Evolutionary conservation across 1,140 invertebrate species (phyloP), one percentile per base, ranked within the genome.

Genomic region (Vanessa tameamea): DNA sequence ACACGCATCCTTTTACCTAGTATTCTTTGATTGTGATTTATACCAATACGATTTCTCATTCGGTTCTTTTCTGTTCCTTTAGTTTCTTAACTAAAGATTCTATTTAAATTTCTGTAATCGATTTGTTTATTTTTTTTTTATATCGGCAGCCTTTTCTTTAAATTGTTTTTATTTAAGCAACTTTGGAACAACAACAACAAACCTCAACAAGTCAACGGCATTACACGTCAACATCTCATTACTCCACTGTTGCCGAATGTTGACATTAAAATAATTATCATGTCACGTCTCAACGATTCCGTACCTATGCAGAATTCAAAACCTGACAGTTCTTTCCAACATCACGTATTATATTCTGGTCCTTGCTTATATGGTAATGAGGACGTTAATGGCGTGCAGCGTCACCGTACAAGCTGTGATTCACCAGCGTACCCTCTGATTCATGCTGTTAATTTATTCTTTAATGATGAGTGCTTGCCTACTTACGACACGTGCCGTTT

Each of bases 301-400:
- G 48, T 31, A 31, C 26, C 26, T 23, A 57, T 55, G 53, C 51
- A 72, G 64, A 53, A 53, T 67, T 67, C 48, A 37, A 55, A 20
- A 61, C 13, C 43, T 6, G 14, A 37, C 57, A 66, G 50, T 53
- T 72, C 47, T 55, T 55, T 64, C 47, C 63, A 31, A 64, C 16
- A 13, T 20, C 14, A 37, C 43, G 23, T 9, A 8, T 73, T 66
- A n/a, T 16, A 67, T 66, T 73, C 47, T 61, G 55, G 31, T 50
- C 71, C 57, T 65, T 67, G 64, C 6, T 47, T 57, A 26, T 67
- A 73, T 66, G 64, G 15, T 37, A 65, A 73, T 73, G 64, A 59
- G 23, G 64, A 31, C 37, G 53, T 37, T 13, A 47, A 73, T 73
- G 64, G 71, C 55, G 23, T 73, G 71, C 12, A 55, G 13, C 8